These are phyloP conservation scores for Pelvicachromis taeniatus DNA, from an alignment of 2,113 vertebrate species.

Conservation along the genomic window DNA sequence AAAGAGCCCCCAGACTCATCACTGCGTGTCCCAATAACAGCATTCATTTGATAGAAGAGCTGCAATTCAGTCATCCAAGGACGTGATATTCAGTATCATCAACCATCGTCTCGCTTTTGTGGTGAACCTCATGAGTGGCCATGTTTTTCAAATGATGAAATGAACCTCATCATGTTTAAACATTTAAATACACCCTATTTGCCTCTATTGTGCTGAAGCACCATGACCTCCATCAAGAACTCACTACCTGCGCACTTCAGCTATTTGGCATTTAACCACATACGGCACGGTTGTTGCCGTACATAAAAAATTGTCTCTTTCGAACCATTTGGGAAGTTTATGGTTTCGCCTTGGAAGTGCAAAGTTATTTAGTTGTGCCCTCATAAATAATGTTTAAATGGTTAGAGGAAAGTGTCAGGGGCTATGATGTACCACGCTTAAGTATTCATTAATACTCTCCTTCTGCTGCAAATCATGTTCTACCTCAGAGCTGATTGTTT, in stretches of 20 bases:
- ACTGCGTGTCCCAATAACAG: neutral
- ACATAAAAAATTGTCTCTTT: neutral
- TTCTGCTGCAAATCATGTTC: conserved; percentile 37
- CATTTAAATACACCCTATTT: neutral
- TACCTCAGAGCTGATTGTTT: conserved; percentile 34
- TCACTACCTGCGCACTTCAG: neutral
- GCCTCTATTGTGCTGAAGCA: neutral
- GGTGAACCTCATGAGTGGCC: neutral
- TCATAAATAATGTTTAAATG: conserved; percentile 30
- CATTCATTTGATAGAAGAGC: neutral
- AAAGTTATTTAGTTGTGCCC: neutral
- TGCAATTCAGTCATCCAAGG: neutral
- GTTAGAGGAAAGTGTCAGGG: neutral
- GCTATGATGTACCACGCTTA: neutral
- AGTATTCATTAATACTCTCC: conserved; percentile 9
- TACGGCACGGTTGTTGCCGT: neutral
- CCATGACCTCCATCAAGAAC: neutral
- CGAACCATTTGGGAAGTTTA: neutral
- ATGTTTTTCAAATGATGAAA: neutral
- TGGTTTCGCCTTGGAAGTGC: conserved; percentile 10
- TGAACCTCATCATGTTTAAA: neutral
- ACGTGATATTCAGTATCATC: neutral
- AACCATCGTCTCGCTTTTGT: neutral
- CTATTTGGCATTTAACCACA: conserved; percentile 3
- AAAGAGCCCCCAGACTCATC: neutral